Evolutionary conservation across 2,113 vertebrate genomes (phyloP).

Genomic region (Bufo bufo): DNA sequence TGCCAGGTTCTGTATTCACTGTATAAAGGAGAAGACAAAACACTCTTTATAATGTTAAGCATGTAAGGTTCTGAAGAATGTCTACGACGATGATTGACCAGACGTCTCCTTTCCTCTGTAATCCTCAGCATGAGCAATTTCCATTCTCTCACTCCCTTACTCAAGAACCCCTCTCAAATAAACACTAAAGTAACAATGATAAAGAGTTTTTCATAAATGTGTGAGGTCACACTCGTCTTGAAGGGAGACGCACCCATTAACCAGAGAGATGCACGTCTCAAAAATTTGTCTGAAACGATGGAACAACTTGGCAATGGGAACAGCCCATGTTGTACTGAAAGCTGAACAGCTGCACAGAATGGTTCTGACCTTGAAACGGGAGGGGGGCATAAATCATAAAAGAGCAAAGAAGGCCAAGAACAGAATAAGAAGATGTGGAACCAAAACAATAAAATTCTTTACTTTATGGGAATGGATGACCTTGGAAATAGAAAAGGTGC

Average conservation of each 20-base stretch:
- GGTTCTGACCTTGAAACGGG: not conserved
- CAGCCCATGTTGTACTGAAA: not conserved
- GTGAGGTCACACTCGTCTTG: conserved; percentile 1
- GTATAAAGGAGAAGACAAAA: not conserved
- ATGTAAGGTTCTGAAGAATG: not conserved
- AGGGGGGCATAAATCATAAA: conserved; percentile 19
- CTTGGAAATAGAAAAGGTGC: conserved; percentile 18
- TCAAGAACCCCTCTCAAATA: not conserved
- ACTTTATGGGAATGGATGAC: not conserved
- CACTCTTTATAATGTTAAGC: not conserved
- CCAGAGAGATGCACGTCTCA: conserved; percentile 14
- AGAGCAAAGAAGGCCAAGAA: not conserved
- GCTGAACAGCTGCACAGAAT: not conserved
- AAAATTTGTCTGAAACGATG: not conserved
- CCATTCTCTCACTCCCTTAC: conserved; percentile 43
- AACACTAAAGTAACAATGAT: conserved; percentile 12
- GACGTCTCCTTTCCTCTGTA: not conserved
- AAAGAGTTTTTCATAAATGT: conserved; percentile 20
- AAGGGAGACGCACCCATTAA: conserved; percentile 13
- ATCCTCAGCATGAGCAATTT: conserved; percentile 42
- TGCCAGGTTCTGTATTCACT: not conserved
- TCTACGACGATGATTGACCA: conserved; percentile 24
- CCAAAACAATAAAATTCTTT: not conserved
- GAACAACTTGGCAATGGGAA: conserved; percentile 30
- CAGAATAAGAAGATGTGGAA: conserved; percentile 5